These are phyloP conservation scores for Stramonita haemastoma DNA, from an alignment of 2,888 invertebrate species.

Conservation along the genomic window DNA sequence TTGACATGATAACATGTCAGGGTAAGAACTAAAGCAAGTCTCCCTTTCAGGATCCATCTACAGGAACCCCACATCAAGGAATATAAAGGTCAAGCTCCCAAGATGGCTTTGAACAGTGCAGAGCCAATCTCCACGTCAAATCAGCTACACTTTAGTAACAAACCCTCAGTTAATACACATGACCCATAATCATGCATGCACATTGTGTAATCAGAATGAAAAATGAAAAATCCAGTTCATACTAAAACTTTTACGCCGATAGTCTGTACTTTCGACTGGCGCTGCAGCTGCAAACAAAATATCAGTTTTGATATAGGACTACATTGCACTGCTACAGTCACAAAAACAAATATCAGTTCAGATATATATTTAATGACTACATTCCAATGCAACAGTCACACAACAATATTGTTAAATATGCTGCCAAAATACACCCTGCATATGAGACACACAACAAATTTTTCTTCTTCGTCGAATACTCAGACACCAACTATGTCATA, in stretches of 20 bases:
- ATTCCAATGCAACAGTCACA: no score
- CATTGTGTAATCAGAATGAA: neutral
- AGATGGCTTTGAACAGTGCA: neutral
- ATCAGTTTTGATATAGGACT: neutral
- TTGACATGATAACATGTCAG: no score
- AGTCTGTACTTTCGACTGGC: conserved; percentile 23
- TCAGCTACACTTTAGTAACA: conserved; percentile 1
- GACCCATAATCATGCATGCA: conserved; percentile 26
- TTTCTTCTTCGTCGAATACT: no score
- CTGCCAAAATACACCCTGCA: no score
- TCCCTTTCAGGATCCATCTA: neutral
- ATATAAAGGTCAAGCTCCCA: neutral
- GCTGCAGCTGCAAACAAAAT: conserved; percentile 14
- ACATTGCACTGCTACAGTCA: no score
- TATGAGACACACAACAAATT: no score
- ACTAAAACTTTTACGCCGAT: conserved; percentile 32
- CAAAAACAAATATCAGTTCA: neutral
- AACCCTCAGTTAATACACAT: conserved; percentile 16
- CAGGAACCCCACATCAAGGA: neutral
- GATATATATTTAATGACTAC: no score
- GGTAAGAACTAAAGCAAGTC: neutral
- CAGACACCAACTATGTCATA: no score
- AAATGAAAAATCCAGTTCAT: neutral
- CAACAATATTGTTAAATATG: no score
- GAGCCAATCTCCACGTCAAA: neutral